phyloP scores from a whole-genome alignment of 2,888 invertebrate genomes.

The Lacanobia wlatinum region DNA sequence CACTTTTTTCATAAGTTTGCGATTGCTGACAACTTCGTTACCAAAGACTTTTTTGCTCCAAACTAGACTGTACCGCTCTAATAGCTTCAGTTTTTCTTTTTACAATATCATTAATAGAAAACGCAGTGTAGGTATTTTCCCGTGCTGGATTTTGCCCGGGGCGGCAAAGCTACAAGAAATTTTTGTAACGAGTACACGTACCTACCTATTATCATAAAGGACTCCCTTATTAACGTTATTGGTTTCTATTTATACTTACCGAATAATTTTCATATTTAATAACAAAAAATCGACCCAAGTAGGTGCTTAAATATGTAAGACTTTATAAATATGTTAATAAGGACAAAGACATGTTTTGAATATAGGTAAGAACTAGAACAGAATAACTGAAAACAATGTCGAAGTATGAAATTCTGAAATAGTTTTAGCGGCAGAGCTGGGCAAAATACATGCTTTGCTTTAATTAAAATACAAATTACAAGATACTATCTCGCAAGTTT shows the following conservation, averaged over 20 bases:
- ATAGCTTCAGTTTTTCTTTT: background rate
- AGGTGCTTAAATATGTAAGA: too few relatives aligned
- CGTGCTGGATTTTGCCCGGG: background rate
- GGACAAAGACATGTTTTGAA: background rate
- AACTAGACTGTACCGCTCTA: background rate
- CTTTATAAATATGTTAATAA: too few relatives aligned
- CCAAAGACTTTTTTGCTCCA: constrained; percentile 5
- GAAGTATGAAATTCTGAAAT: constrained; percentile 5
- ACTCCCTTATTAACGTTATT: constrained; percentile 11
- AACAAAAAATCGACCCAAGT: too few relatives aligned
- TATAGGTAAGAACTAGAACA: background rate
- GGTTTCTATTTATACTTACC: too few relatives aligned
- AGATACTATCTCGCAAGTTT: too few relatives aligned
- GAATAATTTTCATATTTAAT: background rate
- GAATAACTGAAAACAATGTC: constrained; percentile 17
- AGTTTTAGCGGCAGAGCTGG: constrained; percentile 7
- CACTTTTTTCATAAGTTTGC: background rate
- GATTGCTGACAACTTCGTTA: background rate
- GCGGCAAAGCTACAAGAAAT: background rate
- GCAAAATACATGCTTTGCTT: too few relatives aligned
- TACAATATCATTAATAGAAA: background rate
- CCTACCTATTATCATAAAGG: constrained; percentile 2
- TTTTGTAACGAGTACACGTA: constrained; percentile 36
- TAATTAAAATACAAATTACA: too few relatives aligned
- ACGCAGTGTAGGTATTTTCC: background rate